Evolutionary conservation across 2,113 vertebrate genomes (phyloP), one percentile per base, ranked within the genome.

Genomic region (Stercorarius parasiticus): DNA sequence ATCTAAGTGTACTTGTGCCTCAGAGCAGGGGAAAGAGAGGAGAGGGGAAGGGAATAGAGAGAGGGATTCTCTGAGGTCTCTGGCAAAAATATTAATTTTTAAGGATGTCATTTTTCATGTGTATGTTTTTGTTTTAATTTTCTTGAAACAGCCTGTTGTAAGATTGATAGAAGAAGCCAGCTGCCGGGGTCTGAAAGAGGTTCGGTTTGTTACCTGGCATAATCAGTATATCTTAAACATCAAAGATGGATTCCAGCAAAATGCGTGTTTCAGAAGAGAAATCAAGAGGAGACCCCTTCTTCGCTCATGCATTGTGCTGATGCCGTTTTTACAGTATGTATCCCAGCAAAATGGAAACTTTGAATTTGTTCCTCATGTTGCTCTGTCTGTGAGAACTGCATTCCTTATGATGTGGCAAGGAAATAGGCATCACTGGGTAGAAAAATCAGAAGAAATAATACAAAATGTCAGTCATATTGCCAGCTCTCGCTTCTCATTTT

Each of bases 141-240:
- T 17, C 72, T 96, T 43, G 26, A 36, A 56, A 11, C 96, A 99
- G 99, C 99, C 99, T 16, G 99, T 99, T 89, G 98, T 99, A 58
- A 98, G 99, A 92, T 85, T 99, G 95, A 99, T 99, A 49, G 99
- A 99, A 97, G 99, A 99, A 97, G 99, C 99, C 20, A 99, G 98
- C 61, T 98, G 98, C 42, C 98, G 99, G 38, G 99, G 99, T 42
- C 98, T 99, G 90, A 99, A 99, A 92, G 99, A 99, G 97, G 99
- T 99, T 42, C 99, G 99, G 7, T 99, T 99, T 91, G 98, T 99
- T 73, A 99, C 99, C 72, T 99, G 99, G 98, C 99, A 99, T 96
- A 99, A 99, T 96, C 99, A 99, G 96, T 99, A 99, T 71, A 99
- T 99, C 95, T 98, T 99, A 81, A 99, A 99, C 97, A 98, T 99